phyloP scores from a whole-genome alignment of 2,888 invertebrate species.

The Icerya purchasi region DNA sequence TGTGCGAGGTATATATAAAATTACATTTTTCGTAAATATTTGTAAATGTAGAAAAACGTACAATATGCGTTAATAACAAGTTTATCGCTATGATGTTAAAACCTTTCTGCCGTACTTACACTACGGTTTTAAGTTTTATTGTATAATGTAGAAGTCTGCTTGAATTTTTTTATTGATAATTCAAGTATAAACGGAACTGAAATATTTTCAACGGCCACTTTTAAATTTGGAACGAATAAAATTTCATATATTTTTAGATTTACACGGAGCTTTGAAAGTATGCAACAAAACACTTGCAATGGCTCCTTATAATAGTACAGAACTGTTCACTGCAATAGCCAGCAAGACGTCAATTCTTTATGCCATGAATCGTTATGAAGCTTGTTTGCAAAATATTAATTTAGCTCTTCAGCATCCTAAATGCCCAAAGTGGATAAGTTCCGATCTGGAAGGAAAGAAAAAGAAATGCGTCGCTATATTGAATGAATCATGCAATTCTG shows the following conservation, averaged over 20 bases:
- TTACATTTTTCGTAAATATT: no score
- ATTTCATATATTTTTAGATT: neutral
- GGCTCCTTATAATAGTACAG: neutral
- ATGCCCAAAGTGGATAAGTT: conserved; percentile 9
- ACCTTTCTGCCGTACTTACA: no score
- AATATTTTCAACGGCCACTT: no score
- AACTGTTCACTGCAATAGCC: neutral
- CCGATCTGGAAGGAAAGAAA: conserved; percentile 35
- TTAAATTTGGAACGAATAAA: no score
- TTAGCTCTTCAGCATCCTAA: conserved; percentile 31
- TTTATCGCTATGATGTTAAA: no score
- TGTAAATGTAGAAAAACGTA: no score
- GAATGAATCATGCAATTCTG: neutral
- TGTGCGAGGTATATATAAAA: neutral
- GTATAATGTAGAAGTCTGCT: no score
- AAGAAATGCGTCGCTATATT: neutral
- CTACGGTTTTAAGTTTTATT: no score
- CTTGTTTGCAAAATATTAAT: conserved; percentile 40
- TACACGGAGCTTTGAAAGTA: neutral
- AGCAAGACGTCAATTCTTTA: neutral
- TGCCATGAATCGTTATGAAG: conserved; percentile 29
- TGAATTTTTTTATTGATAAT: no score
- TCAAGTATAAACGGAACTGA: no score
- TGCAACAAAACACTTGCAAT: neutral
- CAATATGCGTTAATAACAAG: no score